A percentile compares a stretch with the other conserved stretches of the same genome.
Conservation (phyloP, 37 sponge, comb jelly and placozoan species). For the Bolinopsis microptera region DNA sequence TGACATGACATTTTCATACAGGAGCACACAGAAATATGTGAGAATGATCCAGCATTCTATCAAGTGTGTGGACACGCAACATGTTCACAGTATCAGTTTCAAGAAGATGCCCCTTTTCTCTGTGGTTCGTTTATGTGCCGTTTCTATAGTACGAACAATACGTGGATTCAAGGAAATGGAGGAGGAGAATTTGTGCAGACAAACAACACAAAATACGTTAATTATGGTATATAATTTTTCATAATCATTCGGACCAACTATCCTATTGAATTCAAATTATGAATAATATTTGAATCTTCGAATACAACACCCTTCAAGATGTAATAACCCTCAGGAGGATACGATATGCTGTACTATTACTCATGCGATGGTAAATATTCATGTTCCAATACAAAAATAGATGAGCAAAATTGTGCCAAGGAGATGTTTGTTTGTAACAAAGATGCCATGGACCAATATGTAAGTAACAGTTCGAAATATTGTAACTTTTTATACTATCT, state of each 20-base stretch:
- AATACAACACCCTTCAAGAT: no score
- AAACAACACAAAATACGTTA: background rate
- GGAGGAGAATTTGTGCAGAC: background rate
- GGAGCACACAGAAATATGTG: slow-evolving; percentile 12
- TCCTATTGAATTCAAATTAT: no score
- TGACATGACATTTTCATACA: no score
- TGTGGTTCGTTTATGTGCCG: background rate
- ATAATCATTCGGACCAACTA: no score
- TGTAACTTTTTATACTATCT: no score
- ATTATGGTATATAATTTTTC: background rate
- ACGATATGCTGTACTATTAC: no score
- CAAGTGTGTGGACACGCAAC: slow-evolving; percentile 8
- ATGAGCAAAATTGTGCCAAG: background rate
- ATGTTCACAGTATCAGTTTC: background rate
- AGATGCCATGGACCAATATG: background rate
- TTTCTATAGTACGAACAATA: background rate
- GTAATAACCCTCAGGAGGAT: no score
- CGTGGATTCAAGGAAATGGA: background rate
- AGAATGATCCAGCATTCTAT: slow-evolving; percentile 15
- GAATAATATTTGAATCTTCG: no score
- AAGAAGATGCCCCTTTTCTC: background rate
- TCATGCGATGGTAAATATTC: background rate
- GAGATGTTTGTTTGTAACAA: background rate
- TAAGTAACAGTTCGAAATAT: no score
- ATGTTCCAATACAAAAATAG: background rate